phyloP scores from a whole-genome alignment of 1,140 invertebrate genomes.

The Drosophila athabasca region DNA sequence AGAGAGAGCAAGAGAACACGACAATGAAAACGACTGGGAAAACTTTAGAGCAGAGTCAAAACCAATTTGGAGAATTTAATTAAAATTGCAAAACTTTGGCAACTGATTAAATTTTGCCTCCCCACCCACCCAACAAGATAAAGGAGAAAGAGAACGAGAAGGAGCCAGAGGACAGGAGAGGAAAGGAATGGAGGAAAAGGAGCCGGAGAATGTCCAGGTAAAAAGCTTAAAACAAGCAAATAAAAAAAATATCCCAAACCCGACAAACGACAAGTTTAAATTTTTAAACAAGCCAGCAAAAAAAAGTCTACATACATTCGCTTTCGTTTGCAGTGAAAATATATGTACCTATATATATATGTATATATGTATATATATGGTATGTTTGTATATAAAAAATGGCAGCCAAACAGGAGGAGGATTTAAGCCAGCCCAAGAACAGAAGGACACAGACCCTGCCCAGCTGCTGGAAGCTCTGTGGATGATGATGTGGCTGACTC shows the following conservation, averaged over 20 bases:
- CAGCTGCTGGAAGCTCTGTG: constrained; percentile 43
- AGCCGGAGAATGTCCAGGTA: constrained; percentile 49
- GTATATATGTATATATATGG: constrained; percentile 3
- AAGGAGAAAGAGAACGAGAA: constrained; percentile 3
- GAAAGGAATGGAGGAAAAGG: too few relatives aligned
- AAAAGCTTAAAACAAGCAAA: constrained; percentile 71
- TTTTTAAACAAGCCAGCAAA: constrained; percentile 69
- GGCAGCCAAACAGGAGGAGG: constrained; percentile 53
- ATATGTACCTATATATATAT: constrained; percentile 7
- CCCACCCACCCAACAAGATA: constrained; percentile 57
- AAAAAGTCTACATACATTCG: constrained; percentile 82
- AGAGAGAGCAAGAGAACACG: constrained; percentile 38
- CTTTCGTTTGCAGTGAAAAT: constrained; percentile 71
- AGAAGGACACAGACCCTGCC: constrained; percentile 48
- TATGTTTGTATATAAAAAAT: constrained; percentile 56
- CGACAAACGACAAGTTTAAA: constrained; percentile 70
- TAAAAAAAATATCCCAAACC: constrained; percentile 2
- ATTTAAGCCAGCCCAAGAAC: constrained; percentile 56
- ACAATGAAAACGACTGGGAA: constrained; percentile 75
- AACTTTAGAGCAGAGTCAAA: constrained; percentile 80
- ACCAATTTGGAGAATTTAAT: constrained; percentile 83
- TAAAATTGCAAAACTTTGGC: constrained; percentile 83
- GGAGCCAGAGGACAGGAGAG: constrained; percentile 7
- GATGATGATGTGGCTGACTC: constrained; percentile 50
- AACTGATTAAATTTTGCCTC: constrained; percentile 78